phyloP scores from a whole-genome alignment of 2,113 vertebrate genomes.

The Tetrao urogallus region DNA sequence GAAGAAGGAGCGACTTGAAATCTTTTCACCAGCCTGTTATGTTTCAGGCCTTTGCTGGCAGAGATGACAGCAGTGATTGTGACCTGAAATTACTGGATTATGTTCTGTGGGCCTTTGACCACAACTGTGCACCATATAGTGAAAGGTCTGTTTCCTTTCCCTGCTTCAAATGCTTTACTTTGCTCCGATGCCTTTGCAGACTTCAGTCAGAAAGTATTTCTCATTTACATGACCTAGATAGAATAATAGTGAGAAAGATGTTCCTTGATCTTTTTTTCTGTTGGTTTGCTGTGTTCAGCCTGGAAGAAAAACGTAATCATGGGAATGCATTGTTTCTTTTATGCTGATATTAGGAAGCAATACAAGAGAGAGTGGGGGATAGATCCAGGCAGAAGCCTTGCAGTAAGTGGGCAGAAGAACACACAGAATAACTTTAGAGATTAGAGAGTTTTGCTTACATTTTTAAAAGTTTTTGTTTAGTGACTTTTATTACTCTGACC shows the following conservation, averaged over 20 bases:
- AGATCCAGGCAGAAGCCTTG: not conserved
- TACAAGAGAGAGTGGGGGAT: not conserved
- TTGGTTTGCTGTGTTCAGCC: conserved; percentile 52
- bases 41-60: conserved; percentile 18
- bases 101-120: conserved; percentile 38
- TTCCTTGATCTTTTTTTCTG: conserved; percentile 53
- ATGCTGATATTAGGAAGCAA: not conserved
- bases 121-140: not conserved
- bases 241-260: conserved; percentile 53
- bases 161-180: not conserved
- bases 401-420: not conserved
- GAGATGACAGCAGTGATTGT: conserved; percentile 5
- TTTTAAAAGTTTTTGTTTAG: not conserved
- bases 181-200: not conserved
- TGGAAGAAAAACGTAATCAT: conserved; percentile 49
- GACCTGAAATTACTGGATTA: conserved; percentile 40
- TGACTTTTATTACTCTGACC: not conserved
- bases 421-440: not conserved
- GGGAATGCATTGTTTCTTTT: conserved; percentile 47
- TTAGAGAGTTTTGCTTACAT: not conserved
- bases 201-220: conserved; percentile 62
- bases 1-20: not conserved
- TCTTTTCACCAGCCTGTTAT: not conserved
- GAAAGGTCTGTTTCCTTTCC: not conserved
- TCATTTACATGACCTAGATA: conserved; percentile 74